Evolutionary conservation across 53 echinoderm and acorn worm species (phyloP), one percentile per base, ranked within the genome.

Genomic region (Patiria pectinifera): DNA sequence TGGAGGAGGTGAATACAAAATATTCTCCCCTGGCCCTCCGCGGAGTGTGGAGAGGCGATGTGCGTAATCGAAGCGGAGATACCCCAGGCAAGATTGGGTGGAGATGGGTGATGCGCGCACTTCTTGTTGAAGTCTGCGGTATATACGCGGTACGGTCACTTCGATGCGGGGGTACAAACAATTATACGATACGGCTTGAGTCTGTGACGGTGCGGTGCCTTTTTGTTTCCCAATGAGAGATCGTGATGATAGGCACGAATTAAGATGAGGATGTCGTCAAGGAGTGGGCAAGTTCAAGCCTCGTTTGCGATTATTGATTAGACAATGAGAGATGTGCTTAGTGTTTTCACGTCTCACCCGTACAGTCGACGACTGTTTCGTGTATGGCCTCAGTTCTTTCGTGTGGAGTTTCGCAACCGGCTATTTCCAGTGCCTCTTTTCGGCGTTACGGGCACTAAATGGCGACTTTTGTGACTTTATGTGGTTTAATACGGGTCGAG

Each of bases 281-380:
- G 74, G 62, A 83, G 83, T 60, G 62, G 59, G 61, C 62, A 70
- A 70, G 47, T 70, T 71, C 46, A 70, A 70, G 70, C 70, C 85
- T 85, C 21, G 69, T 70, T 46, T 69, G 71, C 85, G 21, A 69
- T 22, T 85, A 85, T 85, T 85, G 70, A 85, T 85, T 70, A 70
- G 25, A 16, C 85, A 85, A 69, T 70, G 46, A 85, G 46, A 71
- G 47, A 47, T 71, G 71, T 85, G 85, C 85, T 44, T 69, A 35
- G 69, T 85, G 85, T 84, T 66, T 66, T 66, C 66, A 14, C 0
- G 19, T 66, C 14, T 66, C 66, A 16, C 66, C 10, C 66, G 15
- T 16, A 11, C 14, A 66, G 13, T 23, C 74, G 74, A 74, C 74
- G 74, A 21, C 74, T 74, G 24, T 74, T 74, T 16, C 24, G 24